These are phyloP conservation scores for Gopherus flavomarginatus DNA, from an alignment of 2,113 vertebrate genomes.

Conservation along the genomic window DNA sequence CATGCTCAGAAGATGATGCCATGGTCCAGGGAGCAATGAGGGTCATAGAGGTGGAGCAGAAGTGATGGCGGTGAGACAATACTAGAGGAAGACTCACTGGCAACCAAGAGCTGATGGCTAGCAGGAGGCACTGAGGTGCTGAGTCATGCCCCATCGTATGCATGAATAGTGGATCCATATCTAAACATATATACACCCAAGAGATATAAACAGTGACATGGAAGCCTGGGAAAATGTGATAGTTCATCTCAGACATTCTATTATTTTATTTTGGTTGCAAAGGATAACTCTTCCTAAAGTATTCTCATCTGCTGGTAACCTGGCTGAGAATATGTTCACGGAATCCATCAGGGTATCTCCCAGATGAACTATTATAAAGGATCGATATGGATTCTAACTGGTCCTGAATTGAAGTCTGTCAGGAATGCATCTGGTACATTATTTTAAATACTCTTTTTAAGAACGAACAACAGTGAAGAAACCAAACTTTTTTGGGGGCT, in stretches of 20 bases:
- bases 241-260: background rate
- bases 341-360: background rate
- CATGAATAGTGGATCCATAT: background rate
- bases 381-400: background rate
- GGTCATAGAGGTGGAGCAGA: too few species aligned
- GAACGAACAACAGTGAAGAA: fast-evolving
- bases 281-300: background rate
- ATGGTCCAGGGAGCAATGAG: too few species aligned
- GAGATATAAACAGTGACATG: background rate
- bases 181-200: background rate
- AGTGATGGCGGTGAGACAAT: too few species aligned
- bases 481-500: background rate
- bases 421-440: background rate
- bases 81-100: too few species aligned
- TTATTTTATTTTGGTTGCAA: background rate
- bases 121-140: too few species aligned
- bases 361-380: background rate
- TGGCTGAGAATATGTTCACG: background rate
- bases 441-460: background rate
- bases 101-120: too few species aligned
- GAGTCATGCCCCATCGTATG: too few species aligned
- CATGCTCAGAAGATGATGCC: too few species aligned
- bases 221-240: conserved; percentile 4
- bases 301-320: background rate
- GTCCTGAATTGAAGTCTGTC: background rate